A percentile compares a stretch with the other conserved stretches of the same genome.
These are phyloP conservation scores for Pseudococcus viburni DNA, from an alignment of 2,888 invertebrate genomes.

Conservation along the genomic window DNA sequence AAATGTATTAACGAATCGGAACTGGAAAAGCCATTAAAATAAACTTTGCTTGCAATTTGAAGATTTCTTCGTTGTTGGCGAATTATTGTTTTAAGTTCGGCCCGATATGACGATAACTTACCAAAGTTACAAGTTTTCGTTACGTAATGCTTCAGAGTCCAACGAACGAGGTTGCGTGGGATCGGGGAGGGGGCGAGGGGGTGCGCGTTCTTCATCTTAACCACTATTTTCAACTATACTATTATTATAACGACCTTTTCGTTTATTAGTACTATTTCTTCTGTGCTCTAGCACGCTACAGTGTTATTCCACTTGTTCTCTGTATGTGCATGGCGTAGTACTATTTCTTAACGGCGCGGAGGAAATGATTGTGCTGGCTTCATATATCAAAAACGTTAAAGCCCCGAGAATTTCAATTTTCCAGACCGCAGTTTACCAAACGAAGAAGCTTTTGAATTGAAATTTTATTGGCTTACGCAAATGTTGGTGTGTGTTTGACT, in stretches of 20 bases:
- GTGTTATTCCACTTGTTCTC: background rate
- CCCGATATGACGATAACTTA: constrained; percentile 65
- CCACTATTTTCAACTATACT: constrained; percentile 58
- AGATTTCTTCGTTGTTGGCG: constrained; percentile 66
- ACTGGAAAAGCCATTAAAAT: constrained; percentile 66
- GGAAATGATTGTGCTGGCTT: constrained; percentile 64
- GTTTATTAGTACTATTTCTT: constrained; percentile 65
- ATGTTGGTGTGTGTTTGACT: background rate
- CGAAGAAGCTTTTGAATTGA: constrained; percentile 27
- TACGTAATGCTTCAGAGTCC: constrained; percentile 16
- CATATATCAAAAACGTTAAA: constrained; percentile 64
- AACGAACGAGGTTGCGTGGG: background rate
- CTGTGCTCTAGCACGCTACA: background rate
- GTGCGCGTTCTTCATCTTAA: constrained; percentile 57
- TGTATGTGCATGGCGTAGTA: constrained; percentile 2
- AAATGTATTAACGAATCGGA: constrained; percentile 64
- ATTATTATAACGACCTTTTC: constrained; percentile 66
- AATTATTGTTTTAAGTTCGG: constrained; percentile 66
- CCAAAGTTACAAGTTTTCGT: constrained; percentile 63
- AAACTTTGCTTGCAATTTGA: constrained; percentile 66
- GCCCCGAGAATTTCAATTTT: constrained; percentile 60
- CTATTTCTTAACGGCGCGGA: constrained; percentile 55
- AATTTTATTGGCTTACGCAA: constrained; percentile 31
- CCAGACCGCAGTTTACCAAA: constrained; percentile 32
- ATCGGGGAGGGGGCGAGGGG: background rate